phyloP scores from a whole-genome alignment of 1,140 invertebrate species.

The Globodera rostochiensis region DNA sequence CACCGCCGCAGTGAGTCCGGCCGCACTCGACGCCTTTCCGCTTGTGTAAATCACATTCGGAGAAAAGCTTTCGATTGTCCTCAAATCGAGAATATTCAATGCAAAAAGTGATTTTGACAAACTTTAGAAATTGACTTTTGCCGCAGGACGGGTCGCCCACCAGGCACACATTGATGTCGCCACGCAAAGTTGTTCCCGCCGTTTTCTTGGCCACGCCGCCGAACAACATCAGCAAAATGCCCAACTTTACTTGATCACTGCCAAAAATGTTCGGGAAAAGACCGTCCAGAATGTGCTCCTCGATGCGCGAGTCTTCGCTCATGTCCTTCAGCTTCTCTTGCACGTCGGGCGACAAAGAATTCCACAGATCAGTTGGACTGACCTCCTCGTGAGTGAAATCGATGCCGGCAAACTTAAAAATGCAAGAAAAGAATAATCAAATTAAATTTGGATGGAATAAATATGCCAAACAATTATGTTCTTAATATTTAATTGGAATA shows the following conservation, averaged over 20 bases:
- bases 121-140: slow-evolving; percentile 95
- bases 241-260: slow-evolving; percentile 95
- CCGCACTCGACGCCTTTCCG: slow-evolving; percentile 94
- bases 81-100: slow-evolving; percentile 44
- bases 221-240: slow-evolving; percentile 91
- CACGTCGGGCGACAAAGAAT: slow-evolving; percentile 89
- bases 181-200: slow-evolving; percentile 82
- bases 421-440: background rate
- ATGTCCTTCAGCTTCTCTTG: slow-evolving; percentile 96
- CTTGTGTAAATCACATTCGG: slow-evolving; percentile 96
- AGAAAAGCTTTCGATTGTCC: slow-evolving; percentile 84
- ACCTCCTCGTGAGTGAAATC: slow-evolving; percentile 75
- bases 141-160: slow-evolving; percentile 98
- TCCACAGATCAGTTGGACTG: slow-evolving; percentile 85
- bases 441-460: slow-evolving; percentile 13
- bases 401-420: slow-evolving; percentile 68
- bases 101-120: slow-evolving; percentile 67
- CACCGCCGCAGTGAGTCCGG: slow-evolving; percentile 95
- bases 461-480: background rate
- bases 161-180: slow-evolving; percentile 96
- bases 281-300: slow-evolving; percentile 85
- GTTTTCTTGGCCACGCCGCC: slow-evolving; percentile 89
- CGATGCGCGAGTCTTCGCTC: slow-evolving; percentile 88
- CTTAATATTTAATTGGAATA: slow-evolving; percentile 5
- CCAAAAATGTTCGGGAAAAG: slow-evolving; percentile 97